Conservation (phyloP, 2,888 invertebrate genomes). For the Ditylenchus weischeri region DNA sequence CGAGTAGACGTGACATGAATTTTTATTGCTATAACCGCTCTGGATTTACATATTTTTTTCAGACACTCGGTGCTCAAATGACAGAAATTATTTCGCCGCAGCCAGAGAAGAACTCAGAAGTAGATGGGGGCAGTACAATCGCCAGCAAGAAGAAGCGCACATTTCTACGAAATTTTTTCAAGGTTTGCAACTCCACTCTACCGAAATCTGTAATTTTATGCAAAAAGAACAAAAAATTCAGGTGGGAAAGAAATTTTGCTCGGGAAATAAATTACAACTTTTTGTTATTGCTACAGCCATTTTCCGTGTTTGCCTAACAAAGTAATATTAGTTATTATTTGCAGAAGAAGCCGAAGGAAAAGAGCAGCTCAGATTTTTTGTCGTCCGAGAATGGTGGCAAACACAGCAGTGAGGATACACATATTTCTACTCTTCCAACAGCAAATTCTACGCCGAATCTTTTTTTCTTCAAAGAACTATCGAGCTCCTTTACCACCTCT, state of each 20-base stretch:
- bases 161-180: slow-evolving; percentile 5
- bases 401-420: slow-evolving; percentile 4
- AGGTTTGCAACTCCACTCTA: not conserved
- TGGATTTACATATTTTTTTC: too few species aligned
- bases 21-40: too few species aligned
- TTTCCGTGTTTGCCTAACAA: too few species aligned
- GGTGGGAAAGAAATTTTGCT: not conserved
- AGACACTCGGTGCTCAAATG: not conserved
- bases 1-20: too few species aligned
- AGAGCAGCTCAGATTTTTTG: not conserved
- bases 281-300: too few species aligned
- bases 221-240: not conserved
- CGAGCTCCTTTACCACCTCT: not conserved
- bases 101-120: not conserved
- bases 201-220: not conserved
- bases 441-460: not conserved
- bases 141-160: not conserved
- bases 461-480: slow-evolving; percentile 3
- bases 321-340: not conserved
- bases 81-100: slow-evolving; percentile 6
- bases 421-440: too few species aligned
- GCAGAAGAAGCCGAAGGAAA: slow-evolving; percentile 5
- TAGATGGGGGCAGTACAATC: not conserved
- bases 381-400: slow-evolving; percentile 2
- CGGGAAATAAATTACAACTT: too few species aligned